Evolutionary conservation across 2,113 vertebrate genomes (phyloP).

Genomic region (Microcebus lehilahytsara): DNA sequence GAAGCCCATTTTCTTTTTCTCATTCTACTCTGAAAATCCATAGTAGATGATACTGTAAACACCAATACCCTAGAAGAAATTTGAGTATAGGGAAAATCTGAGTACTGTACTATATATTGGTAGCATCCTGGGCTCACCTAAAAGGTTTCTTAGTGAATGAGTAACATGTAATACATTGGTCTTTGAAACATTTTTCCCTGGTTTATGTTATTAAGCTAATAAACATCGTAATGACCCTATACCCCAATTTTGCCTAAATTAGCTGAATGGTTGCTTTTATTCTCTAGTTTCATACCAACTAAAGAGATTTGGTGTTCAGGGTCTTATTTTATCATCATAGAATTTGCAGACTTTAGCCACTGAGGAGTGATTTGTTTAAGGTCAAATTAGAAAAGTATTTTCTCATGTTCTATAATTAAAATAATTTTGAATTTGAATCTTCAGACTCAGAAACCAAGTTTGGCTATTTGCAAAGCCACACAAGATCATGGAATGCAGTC

Average conservation of each 20-base stretch:
- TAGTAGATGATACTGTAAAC: not conserved
- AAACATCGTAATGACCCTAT: not conserved
- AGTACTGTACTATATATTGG: not conserved
- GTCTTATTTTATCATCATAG: not conserved
- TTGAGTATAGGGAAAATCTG: not conserved
- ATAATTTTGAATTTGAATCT: not conserved
- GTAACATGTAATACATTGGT: not conserved
- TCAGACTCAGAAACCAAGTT: not conserved
- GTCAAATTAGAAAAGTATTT: constrained; percentile 21
- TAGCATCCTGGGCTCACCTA: not conserved
- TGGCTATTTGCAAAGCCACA: not conserved
- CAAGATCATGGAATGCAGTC: not conserved
- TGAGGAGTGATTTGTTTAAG: not conserved
- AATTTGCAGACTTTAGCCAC: not conserved
- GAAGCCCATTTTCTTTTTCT: not conserved
- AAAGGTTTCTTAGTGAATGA: not conserved
- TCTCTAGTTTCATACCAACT: not conserved
- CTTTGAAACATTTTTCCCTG: not conserved
- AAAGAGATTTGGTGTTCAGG: not conserved
- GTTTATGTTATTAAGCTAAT: not conserved
- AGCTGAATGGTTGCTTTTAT: not conserved
- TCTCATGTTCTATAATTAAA: not conserved
- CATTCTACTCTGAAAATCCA: not conserved
- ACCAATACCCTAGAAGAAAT: not conserved
- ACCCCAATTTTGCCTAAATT: not conserved